Evolutionary conservation across 1,140 invertebrate genomes (phyloP), one percentile per base, ranked within the genome.

Genomic region (Zaprionus taronus): DNA sequence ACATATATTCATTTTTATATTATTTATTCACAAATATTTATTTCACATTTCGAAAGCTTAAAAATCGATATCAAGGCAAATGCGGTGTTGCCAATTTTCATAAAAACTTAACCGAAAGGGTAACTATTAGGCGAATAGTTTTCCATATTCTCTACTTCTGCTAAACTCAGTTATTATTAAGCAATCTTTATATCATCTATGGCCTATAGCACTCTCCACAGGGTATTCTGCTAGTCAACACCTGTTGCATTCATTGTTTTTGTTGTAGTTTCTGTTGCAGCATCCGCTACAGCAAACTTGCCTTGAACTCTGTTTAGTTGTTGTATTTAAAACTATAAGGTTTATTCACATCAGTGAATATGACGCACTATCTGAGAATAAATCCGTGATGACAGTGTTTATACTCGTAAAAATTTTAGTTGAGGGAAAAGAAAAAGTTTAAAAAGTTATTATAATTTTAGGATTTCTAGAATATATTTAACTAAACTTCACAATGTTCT

Each of bases 261-360:
- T 70, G 66, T 38, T 58, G 44, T 67, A 67, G 49, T 26, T 60
- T 28, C 20, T 51, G 51, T 24, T 51, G 28, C 47, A 57, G 70
- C 70, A 58, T 57, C 61, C 53, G 70, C 38, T 58, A 55, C 51
- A 47, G 20, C 47, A 67, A 82, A 81, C 68, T 61, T 67, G 53
- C 53, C 64, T 67, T 58, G 65, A 68, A 68, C 81, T 62, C n/a
- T 15, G 53, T 15, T 53, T 26, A 36, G 31, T 44, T 56, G 28
- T 12, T 22, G 22, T 31, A 56, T 28, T 31, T 65, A 38, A 56
- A 66, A 57, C 53, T 4, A 17, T 17, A 44, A 24, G 20, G 34
- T 49, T 22, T 38, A 22, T 53, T 51, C 20, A 20, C 9, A 41
- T 24, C 51, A 57, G n/a, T n/a, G 64, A 36, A 66, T 56, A 56